These are phyloP conservation scores for Callithrix jacchus DNA, from an alignment of 2,113 vertebrate genomes.

Conservation along the genomic window DNA sequence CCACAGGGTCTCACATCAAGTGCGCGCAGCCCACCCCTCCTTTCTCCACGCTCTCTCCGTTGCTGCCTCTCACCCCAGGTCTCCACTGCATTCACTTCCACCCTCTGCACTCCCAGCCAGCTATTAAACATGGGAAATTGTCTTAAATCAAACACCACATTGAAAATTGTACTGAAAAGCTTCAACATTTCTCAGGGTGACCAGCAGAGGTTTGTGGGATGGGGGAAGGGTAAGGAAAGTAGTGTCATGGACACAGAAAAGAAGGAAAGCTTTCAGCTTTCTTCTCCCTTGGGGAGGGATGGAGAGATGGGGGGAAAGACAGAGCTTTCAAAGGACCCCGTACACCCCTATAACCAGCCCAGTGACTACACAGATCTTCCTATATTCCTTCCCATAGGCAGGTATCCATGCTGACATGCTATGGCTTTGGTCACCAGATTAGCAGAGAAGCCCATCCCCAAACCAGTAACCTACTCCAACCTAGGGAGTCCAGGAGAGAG, in stretches of 20 bases:
- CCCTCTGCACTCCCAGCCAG: neutral
- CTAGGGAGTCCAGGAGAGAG: neutral
- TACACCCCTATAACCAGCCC: neutral
- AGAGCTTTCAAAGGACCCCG: neutral
- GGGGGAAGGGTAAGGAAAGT: neutral
- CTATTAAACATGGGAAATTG: constrained; percentile 57
- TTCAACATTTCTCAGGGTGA: constrained; percentile 65
- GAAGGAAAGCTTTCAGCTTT: neutral
- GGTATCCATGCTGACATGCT: neutral
- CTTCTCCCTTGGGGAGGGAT: neutral
- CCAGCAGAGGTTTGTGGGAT: constrained; percentile 53
- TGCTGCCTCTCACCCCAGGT: neutral
- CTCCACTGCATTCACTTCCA: neutral
- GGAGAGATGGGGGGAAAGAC: neutral
- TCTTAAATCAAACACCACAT: constrained; percentile 74
- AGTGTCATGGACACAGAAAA: neutral
- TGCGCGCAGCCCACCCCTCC: neutral
- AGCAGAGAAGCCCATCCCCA: neutral
- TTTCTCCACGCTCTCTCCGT: neutral
- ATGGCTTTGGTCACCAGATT: neutral
- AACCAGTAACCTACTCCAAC: neutral
- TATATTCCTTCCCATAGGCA: neutral
- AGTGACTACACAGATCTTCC: no score
- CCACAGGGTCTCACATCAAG: neutral
- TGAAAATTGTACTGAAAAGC: constrained; percentile 56